Conservation (phyloP, 1,140 invertebrate species). For the Drosophila paulistorum region DNA sequence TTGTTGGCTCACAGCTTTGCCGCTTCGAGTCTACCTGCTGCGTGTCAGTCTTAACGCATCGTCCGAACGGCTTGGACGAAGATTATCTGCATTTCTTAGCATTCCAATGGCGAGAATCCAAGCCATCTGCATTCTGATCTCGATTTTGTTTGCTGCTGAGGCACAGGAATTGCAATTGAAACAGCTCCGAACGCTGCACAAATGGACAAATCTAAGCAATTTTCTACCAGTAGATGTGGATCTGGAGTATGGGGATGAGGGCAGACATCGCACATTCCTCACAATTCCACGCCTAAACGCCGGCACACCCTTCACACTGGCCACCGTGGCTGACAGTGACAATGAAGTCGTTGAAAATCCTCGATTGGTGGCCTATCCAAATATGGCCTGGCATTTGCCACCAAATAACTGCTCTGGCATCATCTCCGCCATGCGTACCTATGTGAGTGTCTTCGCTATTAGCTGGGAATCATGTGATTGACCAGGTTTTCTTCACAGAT, state of each 20-base stretch:
- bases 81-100: conserved; percentile 26
- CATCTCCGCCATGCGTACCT: conserved; percentile 84
- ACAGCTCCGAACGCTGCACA: conserved; percentile 67
- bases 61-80: conserved; percentile 52
- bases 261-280: conserved; percentile 85
- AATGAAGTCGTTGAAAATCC: conserved; percentile 63
- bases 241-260: conserved; percentile 85
- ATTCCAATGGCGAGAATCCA: conserved; percentile 22
- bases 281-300: conserved; percentile 89
- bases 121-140: conserved; percentile 30
- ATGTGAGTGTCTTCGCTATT: conserved; percentile 45
- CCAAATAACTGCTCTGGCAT: conserved; percentile 84
- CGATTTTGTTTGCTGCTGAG: conserved; percentile 19
- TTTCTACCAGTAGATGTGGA: conserved; percentile 91
- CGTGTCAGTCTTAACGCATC: conserved; percentile 53
- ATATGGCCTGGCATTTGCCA: conserved; percentile 84
- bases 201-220: conserved; percentile 86
- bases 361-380: conserved; percentile 84
- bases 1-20: conserved; percentile 34
- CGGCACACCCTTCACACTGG: conserved; percentile 88
- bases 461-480: neutral
- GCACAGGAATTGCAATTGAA: conserved; percentile 51
- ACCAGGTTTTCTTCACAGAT: conserved; percentile 82
- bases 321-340: conserved; percentile 83
- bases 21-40: conserved; percentile 38